Base-by-base conservation (phyloP, 1,140 invertebrate genomes). In the Thalassaphorura encarpata region DNA sequence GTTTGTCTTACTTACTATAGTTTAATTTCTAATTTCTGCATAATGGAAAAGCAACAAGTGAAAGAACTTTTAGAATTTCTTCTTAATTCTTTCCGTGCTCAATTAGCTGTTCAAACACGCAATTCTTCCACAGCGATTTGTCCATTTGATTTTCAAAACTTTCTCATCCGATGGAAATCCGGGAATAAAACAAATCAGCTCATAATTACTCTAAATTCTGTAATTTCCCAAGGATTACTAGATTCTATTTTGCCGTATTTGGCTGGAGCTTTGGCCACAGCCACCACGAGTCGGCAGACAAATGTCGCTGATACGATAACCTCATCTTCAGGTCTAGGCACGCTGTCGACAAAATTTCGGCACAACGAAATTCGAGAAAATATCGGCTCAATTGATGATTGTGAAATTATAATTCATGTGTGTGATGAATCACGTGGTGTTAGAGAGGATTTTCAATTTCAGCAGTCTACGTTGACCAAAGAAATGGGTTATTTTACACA, bases 401-500 rank as follows among this genome's bases (percentile, higher is more conserved):
- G 28, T n/a, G 85, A 89, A 67, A 83, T 89, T 3, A 81, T 87
- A 69, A 90, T 90, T 63, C 85, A 90, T 65, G 85, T 90, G 6
- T 89, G 84, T 58, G 87, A 92, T 65, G 88, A 90, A 72, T 80
- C 85, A 0, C 89, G 88, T 69, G 85, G 85, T 52, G 72, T 87
- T 43, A 89, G 87, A 57, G 84, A 87, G 68, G 87, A 93, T 68
- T 96, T 95, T 68, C 76, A 78, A 51, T 95, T 91, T 69, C 82
- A 87, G 1, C 84, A 92, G 67, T 83, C 83, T 63, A 68, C 94
- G 45, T 73, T 96, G 3, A 78, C 92, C 0, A 79, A 82, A 51
- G 89, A 94, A 73, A 96, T 96, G 89, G 87, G 87, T 36, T 96
- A 95, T 71, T 96, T 95, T 73, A 85, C 87, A 23, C 85, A 92